Evolutionary conservation across 2,888 invertebrate species (phyloP).

Genomic region (Leptinotarsa haldemani): DNA sequence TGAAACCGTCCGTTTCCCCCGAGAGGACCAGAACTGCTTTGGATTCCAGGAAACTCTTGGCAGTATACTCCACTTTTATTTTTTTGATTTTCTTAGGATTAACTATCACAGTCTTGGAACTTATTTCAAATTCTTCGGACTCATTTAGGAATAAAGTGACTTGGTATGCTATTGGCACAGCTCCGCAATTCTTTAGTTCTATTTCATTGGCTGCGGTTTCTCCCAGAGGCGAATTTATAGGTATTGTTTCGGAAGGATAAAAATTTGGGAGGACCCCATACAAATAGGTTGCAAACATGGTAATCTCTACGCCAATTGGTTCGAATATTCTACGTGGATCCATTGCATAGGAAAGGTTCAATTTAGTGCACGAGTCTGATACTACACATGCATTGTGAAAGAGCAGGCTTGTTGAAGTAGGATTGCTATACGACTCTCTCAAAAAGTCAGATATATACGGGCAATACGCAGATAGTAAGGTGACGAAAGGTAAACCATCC

Average conservation of each 20-base stretch:
- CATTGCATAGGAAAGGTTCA: conserved; percentile 71
- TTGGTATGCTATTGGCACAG: conserved; percentile 51
- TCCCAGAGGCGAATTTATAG: conserved; percentile 67
- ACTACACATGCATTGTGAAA: conserved; percentile 69
- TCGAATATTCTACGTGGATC: conserved; percentile 68
- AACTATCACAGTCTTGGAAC: conserved; percentile 33
- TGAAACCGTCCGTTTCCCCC: conserved; percentile 54
- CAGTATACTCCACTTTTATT: conserved; percentile 51
- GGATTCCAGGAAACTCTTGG: conserved; percentile 50
- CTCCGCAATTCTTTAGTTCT: conserved; percentile 61
- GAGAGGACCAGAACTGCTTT: conserved; percentile 53
- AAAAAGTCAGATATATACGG: conserved; percentile 69
- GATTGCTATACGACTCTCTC: conserved; percentile 66
- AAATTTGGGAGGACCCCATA: conserved; percentile 70
- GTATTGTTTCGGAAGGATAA: conserved; percentile 65
- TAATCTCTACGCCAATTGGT: conserved; percentile 70
- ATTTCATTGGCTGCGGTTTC: conserved; percentile 65
- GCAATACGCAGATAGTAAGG: conserved; percentile 70
- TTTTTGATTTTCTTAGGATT: conserved; percentile 39
- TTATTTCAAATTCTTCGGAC: conserved; percentile 49
- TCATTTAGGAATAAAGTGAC: conserved; percentile 56
- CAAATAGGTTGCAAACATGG: conserved; percentile 70
- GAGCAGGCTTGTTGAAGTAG: conserved; percentile 60
- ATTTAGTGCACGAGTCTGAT: conserved; percentile 67
- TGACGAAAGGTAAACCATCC: conserved; percentile 70